Evolutionary conservation across 2,797 vertebrate genomes (phyloP).

Genomic region (Rallus crepitans): DNA sequence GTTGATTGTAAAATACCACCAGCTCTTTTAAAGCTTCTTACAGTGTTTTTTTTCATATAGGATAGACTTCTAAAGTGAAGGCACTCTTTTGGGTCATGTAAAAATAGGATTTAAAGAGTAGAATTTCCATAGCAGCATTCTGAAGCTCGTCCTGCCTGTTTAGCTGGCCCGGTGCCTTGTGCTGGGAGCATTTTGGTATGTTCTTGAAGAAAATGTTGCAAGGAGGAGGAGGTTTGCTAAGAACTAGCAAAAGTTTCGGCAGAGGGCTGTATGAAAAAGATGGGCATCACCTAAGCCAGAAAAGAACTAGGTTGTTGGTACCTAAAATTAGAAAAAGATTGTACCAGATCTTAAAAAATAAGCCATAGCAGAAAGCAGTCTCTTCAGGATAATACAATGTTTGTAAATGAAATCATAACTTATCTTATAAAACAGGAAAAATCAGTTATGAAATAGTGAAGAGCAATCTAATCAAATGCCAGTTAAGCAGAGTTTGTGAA

Average conservation of each 20-base stretch:
- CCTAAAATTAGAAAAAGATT: slow-evolving; percentile 9
- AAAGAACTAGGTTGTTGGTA: neutral
- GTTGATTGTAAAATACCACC: slow-evolving; percentile 23
- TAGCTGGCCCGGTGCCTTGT: slow-evolving; percentile 54
- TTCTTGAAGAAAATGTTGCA: slow-evolving; percentile 52
- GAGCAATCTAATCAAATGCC: neutral
- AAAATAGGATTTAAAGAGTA: slow-evolving; percentile 60
- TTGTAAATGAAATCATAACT: neutral
- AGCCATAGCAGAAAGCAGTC: neutral
- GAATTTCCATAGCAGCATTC: slow-evolving; percentile 60
- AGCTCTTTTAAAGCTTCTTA: slow-evolving; percentile 6
- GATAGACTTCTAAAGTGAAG: neutral
- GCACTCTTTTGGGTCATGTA: slow-evolving; percentile 51
- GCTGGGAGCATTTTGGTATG: slow-evolving; percentile 50
- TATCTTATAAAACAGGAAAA: neutral
- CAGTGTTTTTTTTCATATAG: neutral
- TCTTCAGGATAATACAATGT: neutral
- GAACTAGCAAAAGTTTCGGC: slow-evolving; percentile 33
- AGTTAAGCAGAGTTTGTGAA: neutral
- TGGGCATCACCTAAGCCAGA: slow-evolving; percentile 5
- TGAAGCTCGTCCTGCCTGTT: slow-evolving; percentile 33
- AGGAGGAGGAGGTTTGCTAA: slow-evolving; percentile 57
- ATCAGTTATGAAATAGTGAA: neutral
- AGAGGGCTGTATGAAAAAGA: slow-evolving; percentile 20
- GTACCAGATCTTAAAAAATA: neutral